These are phyloP conservation scores for Oasisia sp. DNA, from an alignment of 2,888 invertebrate species.

Conservation along the genomic window DNA sequence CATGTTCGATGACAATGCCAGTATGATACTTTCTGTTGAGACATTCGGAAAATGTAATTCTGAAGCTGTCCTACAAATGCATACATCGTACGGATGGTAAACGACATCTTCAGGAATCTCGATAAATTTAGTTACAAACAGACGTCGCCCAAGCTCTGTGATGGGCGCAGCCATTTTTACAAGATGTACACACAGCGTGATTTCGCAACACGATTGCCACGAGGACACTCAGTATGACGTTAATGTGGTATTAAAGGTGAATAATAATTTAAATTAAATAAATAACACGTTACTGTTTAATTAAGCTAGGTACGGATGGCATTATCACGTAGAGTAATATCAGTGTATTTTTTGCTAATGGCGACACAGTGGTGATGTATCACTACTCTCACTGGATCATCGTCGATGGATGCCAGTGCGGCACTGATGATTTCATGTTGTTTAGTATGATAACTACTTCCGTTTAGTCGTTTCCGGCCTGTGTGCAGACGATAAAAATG, in stretches of 20 bases:
- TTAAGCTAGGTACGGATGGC: no score
- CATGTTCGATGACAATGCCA: neutral
- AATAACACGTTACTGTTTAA: neutral
- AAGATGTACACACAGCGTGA: neutral
- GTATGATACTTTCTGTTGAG: neutral
- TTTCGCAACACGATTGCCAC: neutral
- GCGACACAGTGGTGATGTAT: no score
- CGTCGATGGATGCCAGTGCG: neutral
- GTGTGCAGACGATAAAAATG: neutral
- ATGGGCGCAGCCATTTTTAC: neutral
- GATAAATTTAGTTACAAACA: neutral
- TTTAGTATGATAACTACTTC: neutral
- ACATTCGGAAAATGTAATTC: neutral
- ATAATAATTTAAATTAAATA: neutral
- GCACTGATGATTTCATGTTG: neutral
- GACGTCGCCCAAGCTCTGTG: neutral
- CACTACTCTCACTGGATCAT: no score
- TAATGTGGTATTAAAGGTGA: neutral
- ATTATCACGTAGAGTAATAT: no score
- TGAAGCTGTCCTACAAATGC: neutral
- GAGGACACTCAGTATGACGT: neutral
- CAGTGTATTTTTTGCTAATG: no score
- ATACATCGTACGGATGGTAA: neutral
- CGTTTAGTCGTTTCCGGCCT: slow-evolving; percentile 5
- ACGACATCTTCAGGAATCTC: neutral